phyloP scores from a whole-genome alignment of 2,888 invertebrate species.

The Baronia brevicornis region DNA sequence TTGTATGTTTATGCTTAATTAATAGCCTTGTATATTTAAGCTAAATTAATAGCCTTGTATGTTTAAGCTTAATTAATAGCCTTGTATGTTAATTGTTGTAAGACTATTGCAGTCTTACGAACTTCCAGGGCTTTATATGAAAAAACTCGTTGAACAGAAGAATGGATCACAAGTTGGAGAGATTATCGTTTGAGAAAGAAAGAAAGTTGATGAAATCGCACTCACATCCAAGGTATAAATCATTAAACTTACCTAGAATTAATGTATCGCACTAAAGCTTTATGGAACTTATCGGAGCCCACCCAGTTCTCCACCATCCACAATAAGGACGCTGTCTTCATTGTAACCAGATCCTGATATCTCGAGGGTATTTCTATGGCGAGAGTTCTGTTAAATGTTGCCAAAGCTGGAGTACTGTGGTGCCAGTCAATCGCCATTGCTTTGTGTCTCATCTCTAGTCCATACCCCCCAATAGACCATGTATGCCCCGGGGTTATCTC shows the following conservation, averaged over 20 bases:
- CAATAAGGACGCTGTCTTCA: conserved; percentile 60
- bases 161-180: neutral
- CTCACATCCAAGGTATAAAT: no score
- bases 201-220: no score
- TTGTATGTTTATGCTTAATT: no score
- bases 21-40: no score
- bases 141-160: no score
- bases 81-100: no score
- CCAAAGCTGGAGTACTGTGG: conserved; percentile 44
- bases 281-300: conserved; percentile 45
- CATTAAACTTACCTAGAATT: conserved; percentile 35
- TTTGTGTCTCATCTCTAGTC: conserved; percentile 48
- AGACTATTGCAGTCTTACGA: no score
- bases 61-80: no score
- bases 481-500: conserved; percentile 20
- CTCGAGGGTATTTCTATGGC: conserved; percentile 49
- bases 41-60: no score
- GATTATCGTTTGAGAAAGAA: neutral
- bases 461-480: conserved; percentile 38
- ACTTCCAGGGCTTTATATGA: no score
- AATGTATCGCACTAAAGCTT: conserved; percentile 52
- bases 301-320: conserved; percentile 71
- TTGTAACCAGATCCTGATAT: conserved; percentile 48
- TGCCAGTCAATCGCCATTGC: conserved; percentile 58
- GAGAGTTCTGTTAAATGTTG: conserved; percentile 44